A percentile compares a stretch with the other conserved stretches of the same genome.
Conservation (phyloP, 2,113 vertebrate species). For the Pelecanus crispus region DNA sequence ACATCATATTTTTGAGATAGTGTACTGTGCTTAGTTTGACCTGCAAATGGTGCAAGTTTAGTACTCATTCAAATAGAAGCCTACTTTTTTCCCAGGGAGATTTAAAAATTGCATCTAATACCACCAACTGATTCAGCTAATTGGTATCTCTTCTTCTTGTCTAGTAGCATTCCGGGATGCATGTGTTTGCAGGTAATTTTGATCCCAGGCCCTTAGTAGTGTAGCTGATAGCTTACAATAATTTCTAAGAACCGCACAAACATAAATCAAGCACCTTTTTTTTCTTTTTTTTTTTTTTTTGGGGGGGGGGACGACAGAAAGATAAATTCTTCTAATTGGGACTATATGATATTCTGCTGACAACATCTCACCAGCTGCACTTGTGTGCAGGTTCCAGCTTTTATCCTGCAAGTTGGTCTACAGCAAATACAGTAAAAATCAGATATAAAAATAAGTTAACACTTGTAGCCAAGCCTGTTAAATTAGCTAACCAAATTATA, state of each 20-base stretch:
- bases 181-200: background rate
- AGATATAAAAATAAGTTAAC: conserved; percentile 60
- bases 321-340: conserved; percentile 30
- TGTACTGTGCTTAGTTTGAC: background rate
- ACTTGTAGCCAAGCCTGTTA: conserved; percentile 55
- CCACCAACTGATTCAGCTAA: background rate
- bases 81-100: background rate
- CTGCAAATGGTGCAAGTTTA: background rate
- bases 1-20: background rate
- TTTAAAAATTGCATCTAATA: background rate
- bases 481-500: conserved; percentile 65
- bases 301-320: background rate
- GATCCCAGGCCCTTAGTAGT: background rate
- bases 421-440: conserved; percentile 50
- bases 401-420: conserved; percentile 31
- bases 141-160: background rate
- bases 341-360: conserved; percentile 14
- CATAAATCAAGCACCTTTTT: background rate
- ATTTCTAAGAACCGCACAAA: background rate
- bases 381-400: conserved; percentile 43
- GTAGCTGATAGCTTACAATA: background rate
- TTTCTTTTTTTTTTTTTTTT: conserved; percentile 20
- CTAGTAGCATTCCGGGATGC: background rate
- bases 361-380: conserved; percentile 27
- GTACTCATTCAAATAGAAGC: background rate